phyloP scores from a whole-genome alignment of 2,888 invertebrate species.

The Drosophila lutescens region DNA sequence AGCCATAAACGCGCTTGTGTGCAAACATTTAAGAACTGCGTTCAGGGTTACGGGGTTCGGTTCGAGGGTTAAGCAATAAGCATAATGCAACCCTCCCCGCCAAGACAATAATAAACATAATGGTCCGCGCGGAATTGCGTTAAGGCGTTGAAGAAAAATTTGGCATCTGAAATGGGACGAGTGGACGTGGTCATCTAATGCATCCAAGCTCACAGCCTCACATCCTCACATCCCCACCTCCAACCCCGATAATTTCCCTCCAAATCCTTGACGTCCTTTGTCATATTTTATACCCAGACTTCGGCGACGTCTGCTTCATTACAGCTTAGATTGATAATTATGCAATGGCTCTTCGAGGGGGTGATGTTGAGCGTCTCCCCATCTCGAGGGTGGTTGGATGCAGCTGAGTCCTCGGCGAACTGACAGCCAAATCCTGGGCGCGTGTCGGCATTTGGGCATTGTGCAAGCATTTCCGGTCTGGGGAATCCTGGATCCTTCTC shows the following conservation, averaged over 20 bases:
- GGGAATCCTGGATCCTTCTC: constrained; percentile 27
- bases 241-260: constrained; percentile 15
- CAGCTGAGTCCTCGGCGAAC: constrained; percentile 43
- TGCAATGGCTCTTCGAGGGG: constrained; percentile 52
- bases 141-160: constrained; percentile 46
- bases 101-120: constrained; percentile 76
- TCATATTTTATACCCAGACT: constrained; percentile 61
- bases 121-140: constrained; percentile 62
- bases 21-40: constrained; percentile 67
- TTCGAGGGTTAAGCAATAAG: constrained; percentile 63
- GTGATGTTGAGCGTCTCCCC: constrained; percentile 7
- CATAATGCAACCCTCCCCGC: constrained; percentile 62
- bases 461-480: constrained; percentile 68
- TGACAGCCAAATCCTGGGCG: constrained; percentile 70
- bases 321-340: constrained; percentile 72
- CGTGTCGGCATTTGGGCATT: constrained; percentile 78
- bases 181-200: constrained; percentile 11
- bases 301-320: constrained; percentile 59
- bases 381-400: constrained; percentile 21
- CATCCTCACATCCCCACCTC: too few relatives aligned
- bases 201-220: constrained; percentile 29
- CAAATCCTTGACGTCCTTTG: constrained; percentile 60
- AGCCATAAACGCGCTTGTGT: constrained; percentile 78
- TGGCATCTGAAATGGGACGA: constrained; percentile 27
- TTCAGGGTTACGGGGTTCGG: constrained; percentile 23